Percentiles rank a stretch among this genome's conserved stretches.
Evolutionary conservation across 2,888 invertebrate species (phyloP).

Genomic region (Dendrolimus pini): DNA sequence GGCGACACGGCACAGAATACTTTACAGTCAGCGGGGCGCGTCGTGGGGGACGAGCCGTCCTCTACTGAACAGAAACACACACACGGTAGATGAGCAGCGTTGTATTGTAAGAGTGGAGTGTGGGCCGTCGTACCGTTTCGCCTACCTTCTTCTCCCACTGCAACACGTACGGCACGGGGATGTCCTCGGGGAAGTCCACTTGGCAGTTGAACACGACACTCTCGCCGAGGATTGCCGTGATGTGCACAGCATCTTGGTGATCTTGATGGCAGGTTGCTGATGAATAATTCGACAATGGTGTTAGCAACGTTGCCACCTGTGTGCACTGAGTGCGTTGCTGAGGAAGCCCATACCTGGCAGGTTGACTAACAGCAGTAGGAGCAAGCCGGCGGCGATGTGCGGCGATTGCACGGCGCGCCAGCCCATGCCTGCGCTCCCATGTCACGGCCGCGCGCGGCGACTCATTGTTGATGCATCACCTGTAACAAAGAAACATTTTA

Average conservation of each 20-base stretch:
- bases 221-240: constrained; percentile 97
- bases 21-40: constrained; percentile 69
- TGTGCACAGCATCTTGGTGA: constrained; percentile 95
- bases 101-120: constrained; percentile 75
- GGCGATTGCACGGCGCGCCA: constrained; percentile 90
- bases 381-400: constrained; percentile 79
- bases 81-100: constrained; percentile 75
- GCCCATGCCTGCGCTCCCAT: constrained; percentile 95
- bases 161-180: constrained; percentile 97
- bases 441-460: constrained; percentile 83
- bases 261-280: constrained; percentile 87
- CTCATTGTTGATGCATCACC: constrained; percentile 83
- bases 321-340: no score
- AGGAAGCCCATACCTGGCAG: constrained; percentile 49
- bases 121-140: constrained; percentile 92
- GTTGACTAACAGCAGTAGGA: constrained; percentile 71
- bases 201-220: constrained; percentile 98
- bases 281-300: constrained; percentile 17
- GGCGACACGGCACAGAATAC: constrained; percentile 60
- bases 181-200: constrained; percentile 97
- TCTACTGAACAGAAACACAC: constrained; percentile 77
- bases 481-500: constrained; percentile 19
- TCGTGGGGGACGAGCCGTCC: constrained; percentile 67
- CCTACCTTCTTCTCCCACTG: constrained; percentile 99
- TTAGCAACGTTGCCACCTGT: no score